Conservation (phyloP, 2,888 invertebrate genomes). For the Drosophila fungiperda region DNA sequence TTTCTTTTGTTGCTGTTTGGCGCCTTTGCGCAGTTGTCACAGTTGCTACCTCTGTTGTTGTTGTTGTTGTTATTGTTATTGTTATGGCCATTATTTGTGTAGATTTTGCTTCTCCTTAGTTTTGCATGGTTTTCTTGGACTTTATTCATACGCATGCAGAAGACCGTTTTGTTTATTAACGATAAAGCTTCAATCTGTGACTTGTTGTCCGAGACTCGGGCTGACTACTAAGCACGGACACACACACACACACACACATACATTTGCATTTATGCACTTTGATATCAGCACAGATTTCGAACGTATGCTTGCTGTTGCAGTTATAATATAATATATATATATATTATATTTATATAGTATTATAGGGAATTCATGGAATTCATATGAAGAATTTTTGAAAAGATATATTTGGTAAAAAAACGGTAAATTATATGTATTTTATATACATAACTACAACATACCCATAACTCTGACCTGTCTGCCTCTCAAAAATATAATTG, state of each 20-base stretch:
- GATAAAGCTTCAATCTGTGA: constrained; percentile 53
- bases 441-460: neutral
- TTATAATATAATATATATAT: neutral
- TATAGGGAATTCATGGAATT: neutral
- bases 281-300: constrained; percentile 18
- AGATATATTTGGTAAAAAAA: neutral
- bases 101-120: constrained; percentile 46
- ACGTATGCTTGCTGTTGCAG: constrained; percentile 4
- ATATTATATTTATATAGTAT: neutral
- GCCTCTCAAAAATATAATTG: neutral
- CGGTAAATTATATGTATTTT: too few species aligned
- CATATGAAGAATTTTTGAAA: neutral
- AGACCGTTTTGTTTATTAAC: constrained; percentile 53
- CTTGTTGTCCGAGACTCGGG: constrained; percentile 21
- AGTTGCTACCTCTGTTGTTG: constrained; percentile 28
- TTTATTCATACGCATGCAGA: constrained; percentile 62
- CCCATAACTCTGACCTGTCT: neutral
- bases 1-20: constrained; percentile 30
- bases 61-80: constrained; percentile 29
- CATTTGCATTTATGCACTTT: neutral
- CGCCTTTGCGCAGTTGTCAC: constrained; percentile 64
- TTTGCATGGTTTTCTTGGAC: constrained; percentile 35
- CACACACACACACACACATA: constrained; percentile 1
- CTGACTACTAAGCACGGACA: constrained; percentile 15
- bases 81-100: constrained; percentile 55